phyloP scores from a whole-genome alignment of 2,113 vertebrate species.

The Mellivora capensis region DNA sequence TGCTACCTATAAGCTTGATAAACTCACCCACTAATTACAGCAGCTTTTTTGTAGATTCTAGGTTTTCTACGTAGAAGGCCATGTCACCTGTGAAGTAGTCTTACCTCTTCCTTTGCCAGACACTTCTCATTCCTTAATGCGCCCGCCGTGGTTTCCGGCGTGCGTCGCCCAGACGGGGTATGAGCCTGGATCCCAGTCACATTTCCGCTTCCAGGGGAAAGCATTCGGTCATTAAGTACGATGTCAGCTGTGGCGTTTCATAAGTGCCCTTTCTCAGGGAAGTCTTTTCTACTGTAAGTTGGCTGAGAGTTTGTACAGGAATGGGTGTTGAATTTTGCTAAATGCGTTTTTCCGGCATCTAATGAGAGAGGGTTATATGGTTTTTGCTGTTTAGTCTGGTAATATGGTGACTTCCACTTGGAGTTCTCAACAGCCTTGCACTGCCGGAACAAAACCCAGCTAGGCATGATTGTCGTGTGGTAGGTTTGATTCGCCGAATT shows the following conservation, averaged over 20 bases:
- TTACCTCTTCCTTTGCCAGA: neutral
- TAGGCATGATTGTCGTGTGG: neutral
- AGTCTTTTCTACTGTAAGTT: neutral
- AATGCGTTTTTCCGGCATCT: neutral
- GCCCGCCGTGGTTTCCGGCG: fast-evolving
- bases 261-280: neutral
- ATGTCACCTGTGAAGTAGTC: neutral
- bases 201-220: neutral
- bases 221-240: fast-evolving
- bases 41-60: neutral
- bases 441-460: neutral
- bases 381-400: neutral
- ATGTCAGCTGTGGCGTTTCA: neutral
- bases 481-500: neutral
- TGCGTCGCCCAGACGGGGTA: fast-evolving
- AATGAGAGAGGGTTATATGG: neutral
- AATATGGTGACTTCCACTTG: neutral
- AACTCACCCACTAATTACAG: neutral
- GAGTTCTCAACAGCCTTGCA: neutral
- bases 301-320: neutral
- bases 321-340: neutral
- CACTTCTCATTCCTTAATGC: no score
- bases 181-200: fast-evolving
- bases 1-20: no score
- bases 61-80: neutral